Base-by-base conservation (phyloP, 2,113 vertebrate genomes). In the Rhombomys opimus region DNA sequence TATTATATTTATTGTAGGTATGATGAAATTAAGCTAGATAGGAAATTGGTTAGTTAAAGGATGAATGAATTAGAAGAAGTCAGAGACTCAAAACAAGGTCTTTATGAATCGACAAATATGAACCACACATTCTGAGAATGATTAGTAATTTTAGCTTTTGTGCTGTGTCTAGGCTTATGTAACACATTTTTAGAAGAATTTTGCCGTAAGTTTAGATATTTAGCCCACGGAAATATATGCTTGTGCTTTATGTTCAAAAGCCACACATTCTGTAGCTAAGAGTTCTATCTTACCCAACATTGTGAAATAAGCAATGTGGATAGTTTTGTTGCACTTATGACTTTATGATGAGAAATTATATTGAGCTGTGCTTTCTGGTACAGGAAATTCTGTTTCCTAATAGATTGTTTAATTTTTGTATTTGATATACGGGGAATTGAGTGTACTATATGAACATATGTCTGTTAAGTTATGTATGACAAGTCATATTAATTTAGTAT, bases 91-190 rank as follows among this genome's bases (percentile, higher is more conserved):
- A 32, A 89, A 87, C 5, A 84, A 59, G 11, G 73, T 67, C 20
- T 95, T n/a, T 1, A 67, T 87, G 23, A 67, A 25, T 90, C 75
- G 38, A 54, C 32, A 87, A 27, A 52, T 93, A 27, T 23, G 92
- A 14, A 87, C 65, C 14, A 10, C 61, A 72, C 14, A 70, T 85
- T 94, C 88, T 86, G 20, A 46, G 15, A 70, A 67, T 80, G 63
- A 88, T 91, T 91, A 84, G 70, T 32, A 84, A 61, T 91, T 93
- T 93, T 35, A 59, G 12, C 12, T 93, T 94, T 84, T 91, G 20
- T 95, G 59, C 63, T 78, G 3, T 88, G 2, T 78, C 54, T 46
- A 63, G 30, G 32, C 30, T 91, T 90, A 41, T 52, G 1, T 73
- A 32, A 30, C 14, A 87, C 65, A 72, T 38, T 92, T 50, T 8